Base-by-base conservation (phyloP, 2,888 invertebrate species). In the Acleris holmiana region DNA sequence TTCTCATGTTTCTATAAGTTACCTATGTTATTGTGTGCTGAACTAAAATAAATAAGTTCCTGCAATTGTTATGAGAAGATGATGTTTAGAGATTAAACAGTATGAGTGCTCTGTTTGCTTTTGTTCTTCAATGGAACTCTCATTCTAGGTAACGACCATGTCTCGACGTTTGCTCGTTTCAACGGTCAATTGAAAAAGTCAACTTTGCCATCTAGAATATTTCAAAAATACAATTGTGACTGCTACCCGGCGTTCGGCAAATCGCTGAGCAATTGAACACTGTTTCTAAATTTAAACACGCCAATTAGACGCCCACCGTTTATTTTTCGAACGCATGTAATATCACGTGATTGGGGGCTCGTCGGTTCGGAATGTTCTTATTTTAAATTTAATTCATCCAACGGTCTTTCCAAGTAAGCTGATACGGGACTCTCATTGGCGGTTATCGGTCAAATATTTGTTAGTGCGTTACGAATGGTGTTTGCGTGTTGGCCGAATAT, bases 281-380 rank as follows among this genome's bases (percentile, higher is more conserved):
- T 17, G 53, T 25, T 64, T 68, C 68, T 68, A 63, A 67, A 61
- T 62, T 67, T 59, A 65, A 66, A 69, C 50, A 29, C 67, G 44
- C 80, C 79, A 81, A 78, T 77, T 49, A 66, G 59, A 69, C 63
- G 61, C 55, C 55, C 53, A 21, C 29, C 55, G 65, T 76, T 78
- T 70, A 66, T 74, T 69, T 69, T 73, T 68, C 67, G 70, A 76
- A 76, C 73, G 73, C 72, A 41, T 76, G 73, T 70, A 78, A 76
- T 71, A 41, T 74, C 79, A 81, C 78, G 76, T 82, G 80, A 64
- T 75, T 76, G 77, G 83, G 82, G 85, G 86, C 84, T 83, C 75
- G 86, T 68, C 83, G 67, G 61, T 40, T 35, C 53, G 55, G 65
- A 71, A 68, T 67, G 58, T 48, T 53, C 51, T 41, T 62, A 59